Evolutionary conservation across 2,113 vertebrate species (phyloP), one percentile per base, ranked within the genome.

Genomic region (Platycercus adscitus): DNA sequence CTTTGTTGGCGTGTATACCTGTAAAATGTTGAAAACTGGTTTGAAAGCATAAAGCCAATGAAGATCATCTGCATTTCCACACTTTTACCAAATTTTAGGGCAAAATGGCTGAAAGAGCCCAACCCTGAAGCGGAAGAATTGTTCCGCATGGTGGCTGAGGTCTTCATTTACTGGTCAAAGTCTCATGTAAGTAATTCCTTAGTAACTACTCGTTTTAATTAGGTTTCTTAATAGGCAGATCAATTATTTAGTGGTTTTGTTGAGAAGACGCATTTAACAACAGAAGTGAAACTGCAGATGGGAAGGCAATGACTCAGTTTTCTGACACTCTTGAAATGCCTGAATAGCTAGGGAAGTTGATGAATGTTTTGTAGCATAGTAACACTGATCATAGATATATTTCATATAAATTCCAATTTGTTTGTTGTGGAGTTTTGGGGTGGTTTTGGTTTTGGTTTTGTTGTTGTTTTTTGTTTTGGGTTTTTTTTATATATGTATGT

Each of bases 161-260:
- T 99, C 66, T 99, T 99, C 72, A 99, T 99, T 97, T 99, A 99
- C 95, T 99, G 99, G 99, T 99, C 99, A 35, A 99, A 99, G 88
- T 99, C 99, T 94, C 99, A 99, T 19, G 99, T 99, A 97, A 99
- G 98, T 97, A 82, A 75, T 89, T 90, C 21, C 26, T 75, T 85
- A 21, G 16, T 68, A 89, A 83, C 65, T 49, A 41, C 3, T 65
- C 85, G 4, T 73, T 92, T 58, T 37, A 72, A 44, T 37, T 52
- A 80, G 11, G 1, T 66, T 76, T 55, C 21, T 78, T 77, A 44
- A 43, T 24, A 29, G 23, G 26, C 17, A 26, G 25, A 39, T 33
- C 10, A 73, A 19, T 79, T 76, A 35, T 44, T 55, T 83, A 79
- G 12, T 46, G 13, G 1, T 43, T 72, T 13, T 63, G 7, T 46